Evolutionary conservation across 1,140 invertebrate genomes (phyloP), one percentile per base, ranked within the genome.

Genomic region (Diuraphis noxia): DNA sequence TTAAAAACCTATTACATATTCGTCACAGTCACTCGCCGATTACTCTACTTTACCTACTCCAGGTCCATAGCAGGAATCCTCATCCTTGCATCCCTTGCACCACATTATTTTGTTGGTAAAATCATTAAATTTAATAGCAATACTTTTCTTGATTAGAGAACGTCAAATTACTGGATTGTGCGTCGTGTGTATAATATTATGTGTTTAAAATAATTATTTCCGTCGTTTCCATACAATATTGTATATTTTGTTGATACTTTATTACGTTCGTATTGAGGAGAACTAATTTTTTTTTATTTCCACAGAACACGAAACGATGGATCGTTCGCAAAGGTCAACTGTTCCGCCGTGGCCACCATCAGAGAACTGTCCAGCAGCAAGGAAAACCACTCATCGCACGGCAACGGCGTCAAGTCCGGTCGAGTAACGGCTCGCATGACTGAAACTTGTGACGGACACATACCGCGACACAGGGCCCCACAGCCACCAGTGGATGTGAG

Each of bases 221-320:
- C 0, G 25, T 13, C 10, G 4, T 63, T n/a, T 10, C 30, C 17
- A 17, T n/a, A 72, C 4, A 72, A n/a, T 30, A 30, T n/a, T n/a
- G n/a, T n/a, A n/a, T n/a, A n/a, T n/a, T n/a, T n/a, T n/a, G n/a
- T n/a, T n/a, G n/a, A n/a, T n/a, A n/a, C n/a, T n/a, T n/a, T n/a
- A n/a, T n/a, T n/a, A n/a, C n/a, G n/a, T n/a, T n/a, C n/a, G n/a
- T n/a, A n/a, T n/a, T n/a, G n/a, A 43, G 4, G 10, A 43, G 13
- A 4, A 84, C 9, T 84, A 25, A 84, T 84, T 85, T 46, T 87
- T 87, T 52, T 52, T 52, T 38, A 13, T 87, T 8, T 90, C 34
- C 10, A 82, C 77, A 91, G 89, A 52, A 38, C 30, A 19, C 77
- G 89, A 82, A 91, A 91, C 43, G 89, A 91, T 91, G 89, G 89